These are phyloP conservation scores for Mythimna ferrago DNA, from an alignment of 2,888 invertebrate genomes.

Conservation along the genomic window DNA sequence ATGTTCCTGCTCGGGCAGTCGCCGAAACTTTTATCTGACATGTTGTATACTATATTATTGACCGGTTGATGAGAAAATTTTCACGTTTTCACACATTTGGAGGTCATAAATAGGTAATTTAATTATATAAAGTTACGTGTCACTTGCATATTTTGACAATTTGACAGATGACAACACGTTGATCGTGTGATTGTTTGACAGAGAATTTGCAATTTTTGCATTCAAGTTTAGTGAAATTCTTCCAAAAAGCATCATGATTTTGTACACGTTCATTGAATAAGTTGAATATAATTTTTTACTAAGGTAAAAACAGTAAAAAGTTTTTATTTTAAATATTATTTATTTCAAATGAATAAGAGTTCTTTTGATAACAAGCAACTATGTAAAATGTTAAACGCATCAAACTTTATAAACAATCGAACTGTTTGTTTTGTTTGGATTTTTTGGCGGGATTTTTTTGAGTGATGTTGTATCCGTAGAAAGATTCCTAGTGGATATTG, in stretches of 20 bases:
- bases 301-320: neutral
- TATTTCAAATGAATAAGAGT: neutral
- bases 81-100: constrained; percentile 88
- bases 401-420: constrained; percentile 19
- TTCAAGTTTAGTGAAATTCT: constrained; percentile 26
- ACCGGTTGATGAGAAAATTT: constrained; percentile 80
- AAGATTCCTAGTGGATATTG: too few relatives aligned
- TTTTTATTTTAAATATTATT: neutral
- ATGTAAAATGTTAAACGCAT: neutral
- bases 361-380: neutral
- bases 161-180: constrained; percentile 70
- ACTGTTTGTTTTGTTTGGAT: too few relatives aligned
- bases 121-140: constrained; percentile 89
- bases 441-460: too few relatives aligned
- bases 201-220: constrained; percentile 50
- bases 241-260: neutral
- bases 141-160: constrained; percentile 88
- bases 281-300: neutral
- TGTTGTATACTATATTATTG: constrained; percentile 73
- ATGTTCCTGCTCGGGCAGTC: constrained; percentile 83
- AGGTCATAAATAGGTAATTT: constrained; percentile 88
- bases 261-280: neutral
- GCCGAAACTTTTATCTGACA: constrained; percentile 89
- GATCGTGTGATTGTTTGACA: constrained; percentile 57
- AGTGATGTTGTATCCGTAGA: too few relatives aligned